Percentiles rank a stretch among this genome's conserved stretches.
phyloP scores from a whole-genome alignment of 2,113 vertebrate genomes.

The Penelope pileata region DNA sequence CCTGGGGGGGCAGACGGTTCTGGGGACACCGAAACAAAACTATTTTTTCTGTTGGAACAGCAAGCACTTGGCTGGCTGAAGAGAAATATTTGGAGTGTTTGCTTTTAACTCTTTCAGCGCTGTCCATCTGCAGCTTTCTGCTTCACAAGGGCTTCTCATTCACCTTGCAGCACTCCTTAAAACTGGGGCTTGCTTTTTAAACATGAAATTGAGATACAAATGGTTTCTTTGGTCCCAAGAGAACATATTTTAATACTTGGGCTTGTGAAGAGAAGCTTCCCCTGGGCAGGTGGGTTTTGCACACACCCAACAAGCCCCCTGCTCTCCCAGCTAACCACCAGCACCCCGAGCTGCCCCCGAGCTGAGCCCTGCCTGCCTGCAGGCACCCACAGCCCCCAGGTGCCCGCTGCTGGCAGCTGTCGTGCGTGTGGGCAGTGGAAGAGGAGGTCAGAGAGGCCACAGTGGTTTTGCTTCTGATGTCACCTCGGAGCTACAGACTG shows the following conservation, averaged over 20 bases:
- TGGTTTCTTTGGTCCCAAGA: neutral
- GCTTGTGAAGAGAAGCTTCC: neutral
- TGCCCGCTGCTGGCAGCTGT: neutral
- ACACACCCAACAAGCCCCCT: neutral
- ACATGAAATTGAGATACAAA: neutral
- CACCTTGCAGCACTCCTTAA: neutral
- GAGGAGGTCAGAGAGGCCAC: neutral
- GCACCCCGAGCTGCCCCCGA: neutral
- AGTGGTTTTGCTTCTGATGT: neutral
- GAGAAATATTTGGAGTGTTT: neutral
- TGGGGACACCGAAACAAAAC: conserved; percentile 24
- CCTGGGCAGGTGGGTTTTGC: neutral
- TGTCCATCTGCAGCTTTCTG: neutral
- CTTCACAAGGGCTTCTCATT: neutral
- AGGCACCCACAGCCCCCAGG: neutral
- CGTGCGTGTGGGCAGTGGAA: accelerated
- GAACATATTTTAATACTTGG: neutral
- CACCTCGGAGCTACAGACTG: neutral
- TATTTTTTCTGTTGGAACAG: conserved; percentile 10
- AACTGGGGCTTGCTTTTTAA: neutral
- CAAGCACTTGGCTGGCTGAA: neutral
- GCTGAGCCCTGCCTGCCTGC: neutral
- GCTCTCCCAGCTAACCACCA: neutral
- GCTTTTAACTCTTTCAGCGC: neutral
- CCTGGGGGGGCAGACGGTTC: neutral